Percentiles rank a stretch among this genome's conserved stretches.
Evolutionary conservation across 2,888 invertebrate species (phyloP).

Genomic region (Idaea biselata): DNA sequence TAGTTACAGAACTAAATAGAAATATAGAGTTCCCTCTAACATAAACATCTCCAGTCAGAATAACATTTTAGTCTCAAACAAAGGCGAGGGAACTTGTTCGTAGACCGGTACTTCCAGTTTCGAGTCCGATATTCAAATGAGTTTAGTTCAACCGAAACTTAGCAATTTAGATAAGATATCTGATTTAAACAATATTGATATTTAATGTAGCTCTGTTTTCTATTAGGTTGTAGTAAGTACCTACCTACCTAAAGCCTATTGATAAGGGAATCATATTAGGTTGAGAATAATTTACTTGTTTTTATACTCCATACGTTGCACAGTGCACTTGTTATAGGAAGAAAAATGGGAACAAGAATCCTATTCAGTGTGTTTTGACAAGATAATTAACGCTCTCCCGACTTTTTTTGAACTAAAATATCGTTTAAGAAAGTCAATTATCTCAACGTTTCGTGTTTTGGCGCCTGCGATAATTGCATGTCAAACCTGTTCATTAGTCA

Average conservation of each 20-base stretch:
- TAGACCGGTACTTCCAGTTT: slow-evolving; percentile 35
- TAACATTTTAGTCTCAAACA: slow-evolving; percentile 62
- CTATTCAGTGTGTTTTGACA: too few relatives aligned
- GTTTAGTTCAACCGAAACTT: slow-evolving; percentile 52
- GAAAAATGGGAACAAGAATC: too few relatives aligned
- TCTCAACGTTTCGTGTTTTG: neutral
- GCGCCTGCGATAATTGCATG: neutral
- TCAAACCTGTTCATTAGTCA: slow-evolving; percentile 49
- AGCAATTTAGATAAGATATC: slow-evolving; percentile 43
- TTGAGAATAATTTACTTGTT: too few relatives aligned
- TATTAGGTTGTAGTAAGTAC: too few relatives aligned
- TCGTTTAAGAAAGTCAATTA: neutral
- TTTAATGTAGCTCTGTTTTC: neutral
- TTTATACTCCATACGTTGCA: too few relatives aligned
- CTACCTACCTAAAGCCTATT: too few relatives aligned
- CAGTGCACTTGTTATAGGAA: too few relatives aligned
- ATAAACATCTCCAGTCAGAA: slow-evolving; percentile 48
- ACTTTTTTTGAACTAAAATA: too few relatives aligned
- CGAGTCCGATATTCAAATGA: slow-evolving; percentile 66
- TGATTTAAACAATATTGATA: slow-evolving; percentile 33
- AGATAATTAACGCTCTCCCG: too few relatives aligned
- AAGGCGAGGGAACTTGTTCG: slow-evolving; percentile 48
- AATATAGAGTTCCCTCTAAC: slow-evolving; percentile 37
- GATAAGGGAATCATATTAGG: too few relatives aligned
- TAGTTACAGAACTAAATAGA: slow-evolving; percentile 3